Conservation (phyloP, 1,140 invertebrate genomes). For the Glossosoma conforme region DNA sequence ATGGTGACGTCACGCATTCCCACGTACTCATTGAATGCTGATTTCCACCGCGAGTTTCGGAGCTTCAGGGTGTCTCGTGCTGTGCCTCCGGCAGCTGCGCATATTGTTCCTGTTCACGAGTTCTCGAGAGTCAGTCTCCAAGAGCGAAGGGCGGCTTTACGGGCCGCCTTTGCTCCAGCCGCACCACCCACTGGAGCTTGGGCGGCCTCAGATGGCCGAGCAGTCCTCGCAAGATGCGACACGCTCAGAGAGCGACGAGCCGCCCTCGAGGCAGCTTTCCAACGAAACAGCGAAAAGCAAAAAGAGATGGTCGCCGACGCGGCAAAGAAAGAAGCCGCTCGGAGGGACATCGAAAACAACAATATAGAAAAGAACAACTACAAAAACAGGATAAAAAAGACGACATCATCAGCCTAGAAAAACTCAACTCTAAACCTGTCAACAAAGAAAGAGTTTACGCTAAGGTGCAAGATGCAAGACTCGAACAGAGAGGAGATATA, state of each 20-base stretch:
- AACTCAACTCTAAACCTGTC: too few species aligned
- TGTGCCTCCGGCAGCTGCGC: slow-evolving; percentile 42
- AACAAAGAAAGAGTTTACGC: too few species aligned
- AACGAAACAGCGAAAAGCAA: slow-evolving; percentile 21
- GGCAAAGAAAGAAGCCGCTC: background rate
- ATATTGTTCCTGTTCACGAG: slow-evolving; percentile 50
- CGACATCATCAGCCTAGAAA: background rate
- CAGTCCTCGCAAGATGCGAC: slow-evolving; percentile 23
- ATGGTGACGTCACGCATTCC: slow-evolving; percentile 54
- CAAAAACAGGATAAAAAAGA: background rate
- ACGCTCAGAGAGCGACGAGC: slow-evolving; percentile 24
- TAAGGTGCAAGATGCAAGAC: background rate
- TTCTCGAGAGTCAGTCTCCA: slow-evolving; percentile 49
- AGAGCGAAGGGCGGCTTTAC: slow-evolving; percentile 46
- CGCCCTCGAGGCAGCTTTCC: slow-evolving; percentile 29
- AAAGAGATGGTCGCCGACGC: slow-evolving; percentile 7
- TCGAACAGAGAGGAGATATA: slow-evolving; percentile 19
- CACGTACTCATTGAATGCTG: slow-evolving; percentile 50
- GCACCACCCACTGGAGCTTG: slow-evolving; percentile 47
- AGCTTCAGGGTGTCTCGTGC: slow-evolving; percentile 49
- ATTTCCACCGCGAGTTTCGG: slow-evolving; percentile 53
- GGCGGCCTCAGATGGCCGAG: slow-evolving; percentile 39
- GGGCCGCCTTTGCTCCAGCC: slow-evolving; percentile 49
- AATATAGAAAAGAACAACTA: too few species aligned
- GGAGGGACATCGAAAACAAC: background rate